These are phyloP conservation scores for Thamnaconus septentrionalis DNA, from an alignment of 2,113 vertebrate species.

Conservation along the genomic window DNA sequence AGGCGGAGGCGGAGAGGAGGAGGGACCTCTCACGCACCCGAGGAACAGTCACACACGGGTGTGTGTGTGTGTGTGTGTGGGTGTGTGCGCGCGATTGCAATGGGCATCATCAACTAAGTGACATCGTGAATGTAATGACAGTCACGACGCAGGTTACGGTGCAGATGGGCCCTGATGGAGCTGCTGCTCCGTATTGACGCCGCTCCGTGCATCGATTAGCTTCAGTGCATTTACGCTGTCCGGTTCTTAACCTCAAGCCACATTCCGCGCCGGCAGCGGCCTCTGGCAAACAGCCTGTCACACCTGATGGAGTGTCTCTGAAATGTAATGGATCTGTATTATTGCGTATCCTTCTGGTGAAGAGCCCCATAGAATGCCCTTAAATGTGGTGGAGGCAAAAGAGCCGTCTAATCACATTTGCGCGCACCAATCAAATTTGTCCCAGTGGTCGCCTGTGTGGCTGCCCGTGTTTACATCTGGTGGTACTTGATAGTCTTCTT, in stretches of 20 bases:
- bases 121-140: constrained; percentile 51
- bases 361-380: no score
- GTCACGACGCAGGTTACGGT: constrained; percentile 17
- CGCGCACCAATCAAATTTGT: no score
- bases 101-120: constrained; percentile 5
- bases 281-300: no score
- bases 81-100: neutral
- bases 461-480: no score
- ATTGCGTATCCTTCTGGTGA: no score
- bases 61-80: constrained; percentile 14
- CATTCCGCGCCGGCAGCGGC: neutral
- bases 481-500: no score
- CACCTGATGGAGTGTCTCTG: no score
- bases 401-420: no score
- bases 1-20: constrained; percentile 12
- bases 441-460: no score
- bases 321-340: no score
- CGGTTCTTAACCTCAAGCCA: constrained; percentile 28
- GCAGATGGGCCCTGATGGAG: constrained; percentile 14
- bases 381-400: no score
- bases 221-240: constrained; percentile 33
- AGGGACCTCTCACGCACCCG: neutral
- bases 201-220: constrained; percentile 41
- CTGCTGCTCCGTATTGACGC: constrained; percentile 13
- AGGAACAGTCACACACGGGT: neutral